phyloP scores from a whole-genome alignment of 2,113 vertebrate genomes.

The Otolemur garnettii region DNA sequence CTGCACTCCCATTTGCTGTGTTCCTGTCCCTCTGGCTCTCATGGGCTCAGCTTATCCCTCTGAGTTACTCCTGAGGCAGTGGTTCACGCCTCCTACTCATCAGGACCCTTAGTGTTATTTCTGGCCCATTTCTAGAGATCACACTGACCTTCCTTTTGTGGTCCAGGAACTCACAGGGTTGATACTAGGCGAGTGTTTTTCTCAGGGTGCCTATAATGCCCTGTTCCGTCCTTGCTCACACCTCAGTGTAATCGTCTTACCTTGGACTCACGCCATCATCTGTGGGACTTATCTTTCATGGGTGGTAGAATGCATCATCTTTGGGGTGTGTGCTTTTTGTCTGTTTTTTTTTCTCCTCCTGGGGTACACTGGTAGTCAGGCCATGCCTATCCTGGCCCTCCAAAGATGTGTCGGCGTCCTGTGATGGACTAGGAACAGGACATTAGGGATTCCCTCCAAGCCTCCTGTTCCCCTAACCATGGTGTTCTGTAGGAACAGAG shows the following conservation, averaged over 20 bases:
- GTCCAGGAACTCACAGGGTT: neutral
- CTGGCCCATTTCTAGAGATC: neutral
- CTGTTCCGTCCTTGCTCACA: neutral
- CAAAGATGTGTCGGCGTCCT: neutral
- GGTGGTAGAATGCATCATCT: neutral
- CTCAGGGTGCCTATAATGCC: neutral
- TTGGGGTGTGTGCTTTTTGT: neutral
- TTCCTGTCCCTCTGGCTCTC: neutral
- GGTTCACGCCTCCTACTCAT: neutral
- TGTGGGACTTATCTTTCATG: neutral
- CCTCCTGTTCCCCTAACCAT: neutral
- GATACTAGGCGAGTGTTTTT: accelerated
- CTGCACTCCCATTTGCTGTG: neutral
- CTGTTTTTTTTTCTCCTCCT: neutral
- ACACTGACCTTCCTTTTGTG: too few species aligned
- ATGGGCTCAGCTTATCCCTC: neutral
- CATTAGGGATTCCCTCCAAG: neutral
- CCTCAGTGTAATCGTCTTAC: too few species aligned
- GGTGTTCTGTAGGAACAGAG: neutral
- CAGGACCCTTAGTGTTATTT: neutral
- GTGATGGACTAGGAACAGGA: neutral
- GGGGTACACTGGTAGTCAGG: neutral
- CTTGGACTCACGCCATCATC: too few species aligned
- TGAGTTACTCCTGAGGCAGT: neutral
- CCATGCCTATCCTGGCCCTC: neutral